phyloP scores from a whole-genome alignment of 2,113 vertebrate genomes.

The Cairina moschata region DNA sequence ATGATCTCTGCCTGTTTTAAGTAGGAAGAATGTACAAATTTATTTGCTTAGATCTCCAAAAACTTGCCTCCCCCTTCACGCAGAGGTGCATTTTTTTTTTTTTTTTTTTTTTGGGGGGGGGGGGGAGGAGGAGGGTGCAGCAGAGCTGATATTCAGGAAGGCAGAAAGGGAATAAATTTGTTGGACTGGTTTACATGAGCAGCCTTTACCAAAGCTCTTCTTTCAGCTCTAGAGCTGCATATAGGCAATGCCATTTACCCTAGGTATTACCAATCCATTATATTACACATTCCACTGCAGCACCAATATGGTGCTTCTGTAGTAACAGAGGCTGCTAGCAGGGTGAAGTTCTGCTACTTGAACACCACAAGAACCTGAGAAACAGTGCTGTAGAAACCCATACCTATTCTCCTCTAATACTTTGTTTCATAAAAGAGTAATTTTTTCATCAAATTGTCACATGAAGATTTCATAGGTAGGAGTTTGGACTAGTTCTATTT shows the following conservation, averaged over 20 bases:
- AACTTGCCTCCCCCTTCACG: too few relatives aligned
- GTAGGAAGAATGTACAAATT: not conserved
- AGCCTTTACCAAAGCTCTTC: not conserved
- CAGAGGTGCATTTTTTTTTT: too few relatives aligned
- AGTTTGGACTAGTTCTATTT: not conserved
- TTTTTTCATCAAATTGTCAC: not conserved
- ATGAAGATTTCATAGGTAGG: not conserved
- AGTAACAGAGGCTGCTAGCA: not conserved
- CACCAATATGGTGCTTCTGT: not conserved
- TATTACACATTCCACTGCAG: not conserved
- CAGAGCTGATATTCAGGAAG: not conserved
- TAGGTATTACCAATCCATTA: not conserved
- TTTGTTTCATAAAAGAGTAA: not conserved
- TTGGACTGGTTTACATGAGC: not conserved
- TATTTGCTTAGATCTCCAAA: not conserved
- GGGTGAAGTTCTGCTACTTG: not conserved
- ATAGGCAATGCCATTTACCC: not conserved
- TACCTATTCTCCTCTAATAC: not conserved
- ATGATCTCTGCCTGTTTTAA: not conserved
- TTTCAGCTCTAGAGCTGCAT: not conserved
- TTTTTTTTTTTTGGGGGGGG: too few relatives aligned
- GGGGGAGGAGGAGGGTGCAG: too few relatives aligned
- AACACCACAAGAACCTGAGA: not conserved
- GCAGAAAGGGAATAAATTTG: not conserved
- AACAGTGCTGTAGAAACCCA: not conserved